Evolutionary conservation across 2,113 vertebrate genomes (phyloP), one percentile per base, ranked within the genome.

Genomic region (Typhlomys cinereus): DNA sequence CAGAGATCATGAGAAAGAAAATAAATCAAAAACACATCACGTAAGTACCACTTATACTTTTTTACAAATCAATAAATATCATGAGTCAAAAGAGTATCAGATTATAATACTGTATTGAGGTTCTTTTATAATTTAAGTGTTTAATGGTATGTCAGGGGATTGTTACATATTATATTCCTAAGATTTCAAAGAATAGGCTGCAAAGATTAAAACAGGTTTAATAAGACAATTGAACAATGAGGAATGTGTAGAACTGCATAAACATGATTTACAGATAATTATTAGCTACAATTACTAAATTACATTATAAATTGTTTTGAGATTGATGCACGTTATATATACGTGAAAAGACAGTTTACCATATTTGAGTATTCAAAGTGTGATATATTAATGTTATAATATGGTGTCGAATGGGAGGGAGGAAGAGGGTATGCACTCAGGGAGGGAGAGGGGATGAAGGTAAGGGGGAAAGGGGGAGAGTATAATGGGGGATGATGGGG

Each of bases 251-350:
- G 78, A 54, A 83, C 12, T 81, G 4, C 34, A 21, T 46, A 27
- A 27, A 34, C 25, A 36, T 46, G 1, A 88, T 92, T 75, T 94
- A 96, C 67, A 7, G 88, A 57, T 91, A 86, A 61, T 70, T 46
- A 36, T 91, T 88, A 36, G 59, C 62, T 79, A 92, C 39, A 90
- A 57, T 89, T 91, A 76, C 10, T 93, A 59, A 97, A 94, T 62
- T 93, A 92, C 54, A 89, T 92, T 96, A 95, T 91, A 97, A 91
- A 69, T 96, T 46, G 73, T 41, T 41, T 31, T 84, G 61, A 88
- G 73, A 82, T 54, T 93, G 75, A 81, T 92, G n/a, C n/a, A n/a
- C n/a, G n/a, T n/a, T n/a, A 81, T 54, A 90, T 83, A 94, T 92
- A 89, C 39, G 41, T 8, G 29, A 4, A 25, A 57, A 44, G 7